Conservation (phyloP, 2,113 vertebrate species). For the Nycticebus coucang region DNA sequence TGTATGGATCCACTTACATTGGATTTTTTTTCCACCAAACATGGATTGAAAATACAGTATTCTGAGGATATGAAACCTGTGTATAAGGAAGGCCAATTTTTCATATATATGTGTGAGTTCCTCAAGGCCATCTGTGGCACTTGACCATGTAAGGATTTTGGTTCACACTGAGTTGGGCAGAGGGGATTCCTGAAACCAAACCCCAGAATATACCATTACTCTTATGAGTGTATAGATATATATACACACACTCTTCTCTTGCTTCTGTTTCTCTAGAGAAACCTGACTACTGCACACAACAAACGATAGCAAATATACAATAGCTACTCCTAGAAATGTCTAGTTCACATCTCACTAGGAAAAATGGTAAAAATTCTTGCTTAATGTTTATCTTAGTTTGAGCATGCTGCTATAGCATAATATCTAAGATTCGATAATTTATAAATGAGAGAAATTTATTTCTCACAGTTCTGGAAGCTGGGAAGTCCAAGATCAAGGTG, state of each 20-base stretch:
- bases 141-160: not conserved
- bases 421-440: not conserved
- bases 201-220: not conserved
- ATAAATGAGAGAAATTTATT: not conserved
- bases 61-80: not conserved
- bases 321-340: not conserved
- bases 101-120: not conserved
- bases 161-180: not conserved
- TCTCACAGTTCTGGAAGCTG: not conserved
- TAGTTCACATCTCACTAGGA: not conserved
- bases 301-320: not conserved
- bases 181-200: not conserved
- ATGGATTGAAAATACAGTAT: not conserved
- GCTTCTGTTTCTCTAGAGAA: slow-evolving; percentile 30
- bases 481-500: not conserved
- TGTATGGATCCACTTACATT: too few relatives aligned
- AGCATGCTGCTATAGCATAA: not conserved
- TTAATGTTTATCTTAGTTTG: not conserved
- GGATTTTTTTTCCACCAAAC: not conserved
- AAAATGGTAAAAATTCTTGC: not conserved
- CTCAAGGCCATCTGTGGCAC: not conserved
- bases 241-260: not conserved
- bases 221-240: not conserved
- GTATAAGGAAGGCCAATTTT: too few relatives aligned
- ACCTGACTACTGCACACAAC: not conserved